Percentiles rank a stretch among this genome's conserved stretches.
phyloP scores from a whole-genome alignment of 1,140 invertebrate species.

The Drosophila guanche region DNA sequence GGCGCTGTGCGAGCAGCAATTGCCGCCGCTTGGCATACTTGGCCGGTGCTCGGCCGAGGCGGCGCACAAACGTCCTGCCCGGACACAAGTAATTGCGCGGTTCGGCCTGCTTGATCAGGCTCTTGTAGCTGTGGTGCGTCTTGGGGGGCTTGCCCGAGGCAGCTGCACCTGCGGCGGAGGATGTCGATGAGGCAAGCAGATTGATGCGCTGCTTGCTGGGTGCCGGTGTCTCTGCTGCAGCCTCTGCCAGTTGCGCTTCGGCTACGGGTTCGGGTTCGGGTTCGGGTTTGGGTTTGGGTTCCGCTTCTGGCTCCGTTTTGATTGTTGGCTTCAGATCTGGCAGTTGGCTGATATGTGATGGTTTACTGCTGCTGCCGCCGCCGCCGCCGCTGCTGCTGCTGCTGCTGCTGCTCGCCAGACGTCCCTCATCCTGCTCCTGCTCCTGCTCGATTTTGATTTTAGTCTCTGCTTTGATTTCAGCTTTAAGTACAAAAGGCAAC shows the following conservation, averaged over 20 bases:
- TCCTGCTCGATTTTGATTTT: conserved; percentile 83
- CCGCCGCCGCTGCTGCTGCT: no score
- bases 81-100: conserved; percentile 73
- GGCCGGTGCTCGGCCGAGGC: conserved; percentile 56
- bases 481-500: conserved; percentile 78
- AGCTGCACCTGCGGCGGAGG: not conserved
- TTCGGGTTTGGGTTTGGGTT: conserved; percentile 17
- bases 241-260: not conserved
- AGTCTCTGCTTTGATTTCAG: conserved; percentile 83
- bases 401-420: conserved; percentile 19
- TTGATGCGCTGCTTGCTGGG: conserved; percentile 63
- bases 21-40: conserved; percentile 76
- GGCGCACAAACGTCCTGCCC: conserved; percentile 71
- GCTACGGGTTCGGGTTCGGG: not conserved
- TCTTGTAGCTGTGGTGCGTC: conserved; percentile 79
- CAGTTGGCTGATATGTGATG: conserved; percentile 72
- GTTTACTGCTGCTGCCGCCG: no score
- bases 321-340: conserved; percentile 81
- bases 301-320: conserved; percentile 65
- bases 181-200: conserved; percentile 56
- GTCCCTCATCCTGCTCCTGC: conserved; percentile 69
- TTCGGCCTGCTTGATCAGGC: conserved; percentile 81
- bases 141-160: conserved; percentile 68
- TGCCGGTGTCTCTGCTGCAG: not conserved
- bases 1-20: conserved; percentile 63